A percentile compares a stretch with the other conserved stretches of the same genome.
Conservation (phyloP, 2,797 vertebrate species). For the Leucoraja ocellata region DNA sequence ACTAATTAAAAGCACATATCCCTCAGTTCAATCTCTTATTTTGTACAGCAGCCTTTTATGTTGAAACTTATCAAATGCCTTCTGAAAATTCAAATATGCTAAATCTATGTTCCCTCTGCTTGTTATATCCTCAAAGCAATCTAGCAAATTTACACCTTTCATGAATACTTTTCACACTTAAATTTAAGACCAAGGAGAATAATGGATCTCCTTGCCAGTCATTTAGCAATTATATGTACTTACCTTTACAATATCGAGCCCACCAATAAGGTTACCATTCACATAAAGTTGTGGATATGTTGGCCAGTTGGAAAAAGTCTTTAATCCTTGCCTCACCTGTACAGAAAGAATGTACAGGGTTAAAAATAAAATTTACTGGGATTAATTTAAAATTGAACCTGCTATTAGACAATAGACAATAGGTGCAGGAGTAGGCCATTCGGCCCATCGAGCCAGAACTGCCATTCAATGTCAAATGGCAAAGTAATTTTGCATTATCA, state of each 20-base stretch:
- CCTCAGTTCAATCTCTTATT: too few relatives aligned
- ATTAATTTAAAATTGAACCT: not conserved
- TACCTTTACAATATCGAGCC: conserved; percentile 87
- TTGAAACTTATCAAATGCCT: too few relatives aligned
- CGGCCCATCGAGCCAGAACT: too few relatives aligned
- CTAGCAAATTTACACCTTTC: too few relatives aligned
- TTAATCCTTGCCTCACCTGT: conserved; percentile 81
- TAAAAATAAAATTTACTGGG: not conserved
- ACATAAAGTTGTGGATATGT: conserved; percentile 92
- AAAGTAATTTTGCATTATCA: not conserved
- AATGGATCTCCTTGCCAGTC: not conserved
- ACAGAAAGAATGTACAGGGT: not conserved
- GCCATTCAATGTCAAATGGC: not conserved
- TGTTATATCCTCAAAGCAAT: too few relatives aligned
- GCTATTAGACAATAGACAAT: not conserved
- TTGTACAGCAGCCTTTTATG: too few relatives aligned
- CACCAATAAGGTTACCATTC: conserved; percentile 88
- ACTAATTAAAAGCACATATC: too few relatives aligned
- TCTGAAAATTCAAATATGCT: too few relatives aligned
- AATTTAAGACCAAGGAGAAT: not conserved
- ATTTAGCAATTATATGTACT: not conserved
- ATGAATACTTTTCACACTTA: not conserved
- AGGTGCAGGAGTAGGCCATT: too few relatives aligned
- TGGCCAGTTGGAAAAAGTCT: conserved; percentile 87
- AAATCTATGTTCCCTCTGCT: too few relatives aligned